phyloP scores from a whole-genome alignment of 2,113 vertebrate species.

The Paedocypris sp. region DNA sequence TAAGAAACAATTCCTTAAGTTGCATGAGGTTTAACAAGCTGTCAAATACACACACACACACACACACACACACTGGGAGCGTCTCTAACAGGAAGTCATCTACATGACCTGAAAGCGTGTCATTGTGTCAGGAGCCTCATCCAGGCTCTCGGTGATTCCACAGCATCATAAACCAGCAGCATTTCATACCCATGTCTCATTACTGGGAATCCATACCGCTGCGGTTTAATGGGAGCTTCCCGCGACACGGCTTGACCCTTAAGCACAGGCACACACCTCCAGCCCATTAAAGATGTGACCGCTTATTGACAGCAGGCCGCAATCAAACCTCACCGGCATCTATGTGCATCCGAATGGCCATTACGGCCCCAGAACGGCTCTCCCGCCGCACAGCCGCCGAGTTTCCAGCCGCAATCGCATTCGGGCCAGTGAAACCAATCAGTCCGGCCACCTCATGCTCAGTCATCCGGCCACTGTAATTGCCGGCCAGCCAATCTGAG shows the following conservation, averaged over 20 bases:
- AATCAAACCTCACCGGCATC: slow-evolving; percentile 33
- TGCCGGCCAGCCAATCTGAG: slow-evolving; percentile 51
- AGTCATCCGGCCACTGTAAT: slow-evolving; percentile 47
- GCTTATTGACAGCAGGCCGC: slow-evolving; percentile 40
- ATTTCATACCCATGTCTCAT: slow-evolving; percentile 24
- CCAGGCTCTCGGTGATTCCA: background rate
- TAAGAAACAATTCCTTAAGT: too few relatives aligned
- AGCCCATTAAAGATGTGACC: slow-evolving; percentile 35
- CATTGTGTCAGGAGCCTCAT: background rate
- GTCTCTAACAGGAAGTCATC: too few relatives aligned
- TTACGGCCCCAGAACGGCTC: slow-evolving; percentile 21
- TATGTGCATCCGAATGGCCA: slow-evolving; percentile 24
- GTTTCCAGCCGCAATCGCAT: slow-evolving; percentile 28
- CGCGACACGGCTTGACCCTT: slow-evolving; percentile 21
- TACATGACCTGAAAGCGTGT: background rate
- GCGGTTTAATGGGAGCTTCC: slow-evolving; percentile 23
- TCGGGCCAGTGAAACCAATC: slow-evolving; percentile 33
- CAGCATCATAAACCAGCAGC: slow-evolving; percentile 5
- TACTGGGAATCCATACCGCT: slow-evolving; percentile 24
- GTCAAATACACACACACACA: too few relatives aligned
- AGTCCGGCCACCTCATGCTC: slow-evolving; percentile 20
- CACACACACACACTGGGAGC: too few relatives aligned
- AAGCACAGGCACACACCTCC: slow-evolving; percentile 16
- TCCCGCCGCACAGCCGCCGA: slow-evolving; percentile 16
- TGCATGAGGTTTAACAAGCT: too few relatives aligned